Percentiles rank a stretch among this genome's conserved stretches.
Evolutionary conservation across 2,797 vertebrate genomes (phyloP).

Genomic region (Streptopelia turtur): DNA sequence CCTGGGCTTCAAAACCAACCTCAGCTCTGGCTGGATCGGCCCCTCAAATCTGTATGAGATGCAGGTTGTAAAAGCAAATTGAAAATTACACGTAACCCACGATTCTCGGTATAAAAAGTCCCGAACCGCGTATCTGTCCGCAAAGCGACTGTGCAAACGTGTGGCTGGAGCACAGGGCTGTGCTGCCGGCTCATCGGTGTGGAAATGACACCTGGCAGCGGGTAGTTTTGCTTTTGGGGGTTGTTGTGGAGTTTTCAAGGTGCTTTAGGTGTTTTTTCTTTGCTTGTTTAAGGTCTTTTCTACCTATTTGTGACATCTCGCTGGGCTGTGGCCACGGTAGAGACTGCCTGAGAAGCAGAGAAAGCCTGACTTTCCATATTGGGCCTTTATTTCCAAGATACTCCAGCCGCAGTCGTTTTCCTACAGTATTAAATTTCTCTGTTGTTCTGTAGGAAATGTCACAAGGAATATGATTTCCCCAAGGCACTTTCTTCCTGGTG

Average conservation of each 20-base stretch:
- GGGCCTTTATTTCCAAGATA: background rate
- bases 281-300: background rate
- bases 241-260: fast-evolving
- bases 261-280: fast-evolving
- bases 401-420: background rate
- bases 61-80: background rate
- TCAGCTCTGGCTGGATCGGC: background rate
- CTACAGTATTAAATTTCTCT: background rate
- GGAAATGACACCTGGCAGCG: fast-evolving
- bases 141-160: fast-evolving
- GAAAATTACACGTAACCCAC: fast-evolving
- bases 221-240: background rate
- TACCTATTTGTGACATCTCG: background rate
- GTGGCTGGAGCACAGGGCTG: background rate
- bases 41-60: background rate
- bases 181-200: fast-evolving
- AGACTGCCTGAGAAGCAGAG: background rate
- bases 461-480: background rate
- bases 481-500: background rate
- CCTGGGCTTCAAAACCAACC: background rate
- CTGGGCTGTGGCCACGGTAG: background rate
- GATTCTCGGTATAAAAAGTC: fast-evolving
- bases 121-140: fast-evolving
- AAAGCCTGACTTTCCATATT: background rate
- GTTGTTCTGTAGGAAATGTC: background rate